phyloP scores from a whole-genome alignment of 2,888 invertebrate genomes.

The Eretmocerus hayati region DNA sequence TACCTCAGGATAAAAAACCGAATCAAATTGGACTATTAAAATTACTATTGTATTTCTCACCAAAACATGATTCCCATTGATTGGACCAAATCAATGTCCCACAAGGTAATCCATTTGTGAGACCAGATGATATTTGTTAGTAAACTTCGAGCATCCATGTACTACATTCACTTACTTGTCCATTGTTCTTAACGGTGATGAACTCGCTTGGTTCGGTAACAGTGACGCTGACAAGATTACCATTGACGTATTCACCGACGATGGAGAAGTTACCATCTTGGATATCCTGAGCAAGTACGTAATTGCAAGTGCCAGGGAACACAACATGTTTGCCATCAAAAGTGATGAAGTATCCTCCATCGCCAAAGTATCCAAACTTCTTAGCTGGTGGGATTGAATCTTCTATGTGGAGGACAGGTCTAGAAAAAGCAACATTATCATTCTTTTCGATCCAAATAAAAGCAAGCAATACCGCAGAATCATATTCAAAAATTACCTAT shows the following conservation, averaged over 20 bases:
- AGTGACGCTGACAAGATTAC: slow-evolving; percentile 61
- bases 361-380: slow-evolving; percentile 58
- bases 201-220: slow-evolving; percentile 63
- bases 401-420: slow-evolving; percentile 48
- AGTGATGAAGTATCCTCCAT: slow-evolving; percentile 80
- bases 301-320: slow-evolving; percentile 77
- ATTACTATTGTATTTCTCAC: neutral
- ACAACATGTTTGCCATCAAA: slow-evolving; percentile 79
- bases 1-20: too few species aligned
- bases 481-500: slow-evolving; percentile 46
- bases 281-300: slow-evolving; percentile 76
- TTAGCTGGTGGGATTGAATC: slow-evolving; percentile 60
- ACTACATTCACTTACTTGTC: slow-evolving; percentile 50
- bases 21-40: too few species aligned
- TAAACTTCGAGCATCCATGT: too few species aligned
- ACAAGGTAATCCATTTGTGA: too few species aligned
- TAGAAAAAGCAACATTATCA: slow-evolving; percentile 15
- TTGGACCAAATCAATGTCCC: too few species aligned
- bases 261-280: slow-evolving; percentile 82
- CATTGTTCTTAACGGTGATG: slow-evolving; percentile 53
- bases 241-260: slow-evolving; percentile 62
- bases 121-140: too few species aligned
- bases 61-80: neutral
- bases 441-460: neutral
- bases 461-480: neutral